Percentiles rank a stretch among this genome's conserved stretches.
phyloP scores from a whole-genome alignment of 64 coral and sea anemone species.

The Montipora efflorescens region DNA sequence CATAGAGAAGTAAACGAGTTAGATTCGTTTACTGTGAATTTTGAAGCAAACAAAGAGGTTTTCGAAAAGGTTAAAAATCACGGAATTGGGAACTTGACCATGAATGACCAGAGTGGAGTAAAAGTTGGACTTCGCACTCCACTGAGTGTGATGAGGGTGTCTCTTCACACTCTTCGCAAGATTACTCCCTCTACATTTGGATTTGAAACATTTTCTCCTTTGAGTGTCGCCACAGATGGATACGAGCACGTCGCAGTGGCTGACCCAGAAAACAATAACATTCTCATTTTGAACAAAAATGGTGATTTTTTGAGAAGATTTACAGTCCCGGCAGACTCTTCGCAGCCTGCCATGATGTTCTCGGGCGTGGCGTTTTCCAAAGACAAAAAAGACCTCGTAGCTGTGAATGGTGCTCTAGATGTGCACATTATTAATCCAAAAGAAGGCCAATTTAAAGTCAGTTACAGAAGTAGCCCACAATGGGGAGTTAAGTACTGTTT shows the following conservation, averaged over 20 bases:
- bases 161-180: slow-evolving; percentile 13
- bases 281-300: slow-evolving; percentile 71
- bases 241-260: slow-evolving; percentile 72
- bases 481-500: slow-evolving; percentile 91
- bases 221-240: slow-evolving; percentile 79
- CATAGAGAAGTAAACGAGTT: slow-evolving; percentile 38
- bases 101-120: not conserved
- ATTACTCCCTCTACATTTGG: slow-evolving; percentile 48
- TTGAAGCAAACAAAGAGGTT: slow-evolving; percentile 51
- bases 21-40: slow-evolving; percentile 29
- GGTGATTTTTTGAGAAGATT: slow-evolving; percentile 76
- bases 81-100: slow-evolving; percentile 7
- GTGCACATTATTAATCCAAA: slow-evolving; percentile 77
- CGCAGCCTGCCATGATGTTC: slow-evolving; percentile 67
- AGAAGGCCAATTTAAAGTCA: slow-evolving; percentile 81
- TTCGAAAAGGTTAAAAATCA: slow-evolving; percentile 20
- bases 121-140: slow-evolving; percentile 24
- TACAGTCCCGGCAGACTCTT: slow-evolving; percentile 31
- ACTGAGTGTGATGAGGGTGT: not conserved
- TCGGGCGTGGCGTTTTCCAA: slow-evolving; percentile 83
- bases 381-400: slow-evolving; percentile 69
- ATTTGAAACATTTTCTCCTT: slow-evolving; percentile 83
- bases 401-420: slow-evolving; percentile 78
- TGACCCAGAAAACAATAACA: slow-evolving; percentile 83
- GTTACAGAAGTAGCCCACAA: slow-evolving; percentile 71